phyloP scores from a whole-genome alignment of 37 sponge, comb jelly and placozoan species.

The Oopsacas minuta region DNA sequence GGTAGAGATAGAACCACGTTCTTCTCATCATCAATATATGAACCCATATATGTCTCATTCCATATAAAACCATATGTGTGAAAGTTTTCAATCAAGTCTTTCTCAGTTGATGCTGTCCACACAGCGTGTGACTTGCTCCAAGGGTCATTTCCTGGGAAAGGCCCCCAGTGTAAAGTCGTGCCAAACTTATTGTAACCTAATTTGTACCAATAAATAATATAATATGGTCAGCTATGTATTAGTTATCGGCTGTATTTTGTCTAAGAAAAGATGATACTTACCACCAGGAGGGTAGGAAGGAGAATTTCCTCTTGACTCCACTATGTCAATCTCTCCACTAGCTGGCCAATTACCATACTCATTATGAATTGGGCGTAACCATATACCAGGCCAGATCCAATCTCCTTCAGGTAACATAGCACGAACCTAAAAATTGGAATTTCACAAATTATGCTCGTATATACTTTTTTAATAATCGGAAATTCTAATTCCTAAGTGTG shows the following conservation, averaged over 20 bases:
- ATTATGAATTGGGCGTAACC: slow-evolving; percentile 45
- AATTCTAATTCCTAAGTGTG: no score
- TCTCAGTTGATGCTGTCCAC: background rate
- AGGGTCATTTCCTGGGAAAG: slow-evolving; percentile 13
- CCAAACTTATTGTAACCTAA: slow-evolving; percentile 39
- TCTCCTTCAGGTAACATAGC: slow-evolving; percentile 56
- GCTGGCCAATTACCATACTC: slow-evolving; percentile 63
- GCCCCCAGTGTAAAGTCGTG: slow-evolving; percentile 55
- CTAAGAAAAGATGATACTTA: no score
- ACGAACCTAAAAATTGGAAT: slow-evolving; percentile 47
- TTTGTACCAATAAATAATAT: no score
- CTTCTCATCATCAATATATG: slow-evolving; percentile 39
- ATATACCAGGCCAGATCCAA: slow-evolving; percentile 69
- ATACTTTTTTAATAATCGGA: no score
- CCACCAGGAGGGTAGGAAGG: slow-evolving; percentile 46
- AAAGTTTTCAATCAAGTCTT: slow-evolving; percentile 39
- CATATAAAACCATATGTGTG: slow-evolving; percentile 47
- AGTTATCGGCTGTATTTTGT: no score
- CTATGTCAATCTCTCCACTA: slow-evolving; percentile 66
- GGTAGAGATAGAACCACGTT: slow-evolving; percentile 35
- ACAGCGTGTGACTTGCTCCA: slow-evolving; percentile 18
- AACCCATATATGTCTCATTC: slow-evolving; percentile 61
- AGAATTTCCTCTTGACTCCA: slow-evolving; percentile 55
- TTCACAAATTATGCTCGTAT: no score
- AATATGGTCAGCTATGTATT: background rate